Evolutionary conservation across 2,797 vertebrate genomes (phyloP), one percentile per base, ranked within the genome.

Genomic region (Enteromius argenteus): DNA sequence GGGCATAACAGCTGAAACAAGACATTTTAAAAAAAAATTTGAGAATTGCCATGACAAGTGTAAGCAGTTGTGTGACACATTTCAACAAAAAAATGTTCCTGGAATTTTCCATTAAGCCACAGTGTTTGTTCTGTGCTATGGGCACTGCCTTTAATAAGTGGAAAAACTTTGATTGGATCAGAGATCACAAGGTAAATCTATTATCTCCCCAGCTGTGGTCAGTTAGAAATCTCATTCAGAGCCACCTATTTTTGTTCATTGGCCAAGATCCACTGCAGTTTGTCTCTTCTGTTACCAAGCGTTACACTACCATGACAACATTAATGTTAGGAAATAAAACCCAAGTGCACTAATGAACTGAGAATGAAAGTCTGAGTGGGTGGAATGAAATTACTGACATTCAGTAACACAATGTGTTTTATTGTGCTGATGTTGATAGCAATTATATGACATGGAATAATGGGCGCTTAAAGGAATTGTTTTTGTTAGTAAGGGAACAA

Each of bases 181-280:
- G 35, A 32, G 44, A 72, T 21, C n/a, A 49, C 10, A 44, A 46
- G 44, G 32, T 83, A 72, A 73, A 83, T 86, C 74, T 64, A 62
- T 69, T 44, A 60, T 76, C 30, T 80, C 56, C 49, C 82, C 78
- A 76, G 85, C 81, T 86, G 81, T 84, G 77, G 78, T 86, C 67
- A 77, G 6, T 77, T 83, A 62, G 19, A 83, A 46, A 46, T 71
- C 58, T 21, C 27, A 79, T 64, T 76, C 42, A 14, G 19, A 44
- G 39, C 79, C 73, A 74, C 83, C 80, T 87, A 53, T 79, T 42
- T 74, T 72, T 69, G 21, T 53, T 81, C 73, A 68, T 72, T 51
- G 21, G 21, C 53, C 62, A 84, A 23, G 7, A 69, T 69, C 19
- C 39, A 76, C 60, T 39, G 32, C 62, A 80, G 42, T 62, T 66